Evolutionary conservation across 2,797 vertebrate genomes (phyloP), one percentile per base, ranked within the genome.

Genomic region (Monodelphis domestica): DNA sequence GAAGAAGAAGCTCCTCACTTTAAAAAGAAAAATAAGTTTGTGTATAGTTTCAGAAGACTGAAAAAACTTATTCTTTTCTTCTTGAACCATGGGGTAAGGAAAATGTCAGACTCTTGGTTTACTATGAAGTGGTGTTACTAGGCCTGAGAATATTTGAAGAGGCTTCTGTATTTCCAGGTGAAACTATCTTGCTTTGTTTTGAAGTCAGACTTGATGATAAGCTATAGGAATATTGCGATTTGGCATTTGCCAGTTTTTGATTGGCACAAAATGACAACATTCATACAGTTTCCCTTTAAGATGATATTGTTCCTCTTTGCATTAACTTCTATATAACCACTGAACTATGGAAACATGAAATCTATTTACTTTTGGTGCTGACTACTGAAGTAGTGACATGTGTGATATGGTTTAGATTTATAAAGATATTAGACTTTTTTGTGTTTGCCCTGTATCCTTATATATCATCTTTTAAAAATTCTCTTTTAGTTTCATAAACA

Each of bases 401-500:
- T 9, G 38, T 50, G 21, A 38, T 84, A 38, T 84, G 70, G 38
- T 11, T 45, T 91, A n/a, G 28, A 51, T 21, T 84, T 84, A 50
- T 84, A 84, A 84, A 45, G 24, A 94, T 3, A 24, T 54, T 45
- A 63, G 51, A 24, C 57, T 90, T 90, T 90, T n/a, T 90, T 53
- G 89, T 63, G 30, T 45, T 5, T 0, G 0, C 0, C 11, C 2
- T 10, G 93, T 50, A 53, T 94, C 84, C 51, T 57, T 57, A 91
- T 95, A 53, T 95, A n/a, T 96, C 54, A 87, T 84, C 38, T 84
- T n/a, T 84, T 84, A 84, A 84, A 84, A 84, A 84, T 84, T 52
- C 63, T 56, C 53, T 78, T 1, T 33, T 97, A 99, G 99, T 96
- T 99, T 63, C 99, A 99, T 97, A 98, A 98, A 90, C 99, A 99